Evolutionary conservation across 2,888 invertebrate species (phyloP).

Genomic region (Kryphioiulus occultus): DNA sequence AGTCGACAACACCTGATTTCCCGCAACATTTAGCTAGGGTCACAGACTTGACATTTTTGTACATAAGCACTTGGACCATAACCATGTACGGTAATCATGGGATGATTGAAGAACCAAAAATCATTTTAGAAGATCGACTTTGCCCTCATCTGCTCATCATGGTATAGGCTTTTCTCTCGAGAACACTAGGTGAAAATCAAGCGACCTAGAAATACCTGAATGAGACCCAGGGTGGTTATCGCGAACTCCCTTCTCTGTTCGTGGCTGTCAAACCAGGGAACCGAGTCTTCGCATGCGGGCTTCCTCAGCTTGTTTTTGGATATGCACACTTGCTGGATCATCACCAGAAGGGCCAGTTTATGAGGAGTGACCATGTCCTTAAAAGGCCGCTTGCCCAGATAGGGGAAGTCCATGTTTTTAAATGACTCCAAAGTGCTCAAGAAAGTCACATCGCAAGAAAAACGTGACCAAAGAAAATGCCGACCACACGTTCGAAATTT

Average conservation of each 20-base stretch:
- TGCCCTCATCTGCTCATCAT: no score
- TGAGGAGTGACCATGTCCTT: slow-evolving; percentile 48
- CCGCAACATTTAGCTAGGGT: not conserved
- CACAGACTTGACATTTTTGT: no score
- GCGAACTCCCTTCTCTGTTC: slow-evolving; percentile 43
- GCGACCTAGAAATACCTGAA: slow-evolving; percentile 49
- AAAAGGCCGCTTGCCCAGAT: slow-evolving; percentile 1
- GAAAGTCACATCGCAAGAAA: no score
- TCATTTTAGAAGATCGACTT: no score
- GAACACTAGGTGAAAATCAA: no score
- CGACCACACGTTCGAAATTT: not conserved
- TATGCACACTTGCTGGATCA: slow-evolving; percentile 40
- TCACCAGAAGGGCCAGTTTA: slow-evolving; percentile 42
- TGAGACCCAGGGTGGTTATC: slow-evolving; percentile 37
- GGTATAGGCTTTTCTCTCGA: no score
- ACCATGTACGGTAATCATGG: no score
- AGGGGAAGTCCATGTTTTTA: not conserved
- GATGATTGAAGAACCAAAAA: no score
- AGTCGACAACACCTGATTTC: not conserved
- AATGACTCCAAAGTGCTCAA: not conserved
- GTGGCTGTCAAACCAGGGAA: slow-evolving; percentile 28
- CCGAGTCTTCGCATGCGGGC: not conserved
- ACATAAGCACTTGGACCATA: no score
- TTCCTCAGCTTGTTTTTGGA: slow-evolving; percentile 41
- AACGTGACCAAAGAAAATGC: no score